Evolutionary conservation across 2,888 invertebrate species (phyloP), one percentile per base, ranked within the genome.

Genomic region (Xanthorhoe designata): DNA sequence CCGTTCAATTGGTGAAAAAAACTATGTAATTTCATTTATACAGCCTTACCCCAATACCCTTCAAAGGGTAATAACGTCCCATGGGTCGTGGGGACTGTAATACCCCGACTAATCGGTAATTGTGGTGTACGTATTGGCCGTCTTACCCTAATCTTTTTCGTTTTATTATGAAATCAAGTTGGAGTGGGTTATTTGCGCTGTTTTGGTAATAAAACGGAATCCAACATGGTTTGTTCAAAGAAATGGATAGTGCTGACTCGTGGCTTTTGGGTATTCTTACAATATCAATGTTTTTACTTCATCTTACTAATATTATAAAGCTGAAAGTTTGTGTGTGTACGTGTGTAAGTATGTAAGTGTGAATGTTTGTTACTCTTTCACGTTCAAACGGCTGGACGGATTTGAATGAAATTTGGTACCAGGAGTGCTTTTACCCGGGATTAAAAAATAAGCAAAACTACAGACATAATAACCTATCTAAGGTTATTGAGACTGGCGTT

Each of bases 21-120:
- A 78, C 77, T 79, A 78, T 76, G 75, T 78, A 78, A 82, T 78
- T 77, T 71, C 78, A 82, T 81, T 78, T 66, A 68, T 64, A 75
- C 75, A 55, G 59, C 56, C 42, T 55, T 75, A 74, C 72, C 78
- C 77, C 38, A 13, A 42, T 42, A 42, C 38, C 74, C 75, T 78
- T 76, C 71, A 56, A 79, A 76, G 73, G 67, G 75, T 81, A 78
- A 81, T 81, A 75, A 75, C 71, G 72, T 77, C 82, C 78, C 75
- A 65, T 55, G 77, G 78, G 82, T 73, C 71, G 71, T 71, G 63
- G 58, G 76, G 10, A 49, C 60, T 15, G 73, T 76, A 64, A 61
- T 61, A 61, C 18, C 62, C 60, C 51, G 13, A 50, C 68, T 71
- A 69, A 65, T 67, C 70, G 70, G 67, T 68, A 61, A 71, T 68